These are phyloP conservation scores for Antheraea pernyi DNA, from an alignment of 1,140 invertebrate genomes.

Conservation along the genomic window DNA sequence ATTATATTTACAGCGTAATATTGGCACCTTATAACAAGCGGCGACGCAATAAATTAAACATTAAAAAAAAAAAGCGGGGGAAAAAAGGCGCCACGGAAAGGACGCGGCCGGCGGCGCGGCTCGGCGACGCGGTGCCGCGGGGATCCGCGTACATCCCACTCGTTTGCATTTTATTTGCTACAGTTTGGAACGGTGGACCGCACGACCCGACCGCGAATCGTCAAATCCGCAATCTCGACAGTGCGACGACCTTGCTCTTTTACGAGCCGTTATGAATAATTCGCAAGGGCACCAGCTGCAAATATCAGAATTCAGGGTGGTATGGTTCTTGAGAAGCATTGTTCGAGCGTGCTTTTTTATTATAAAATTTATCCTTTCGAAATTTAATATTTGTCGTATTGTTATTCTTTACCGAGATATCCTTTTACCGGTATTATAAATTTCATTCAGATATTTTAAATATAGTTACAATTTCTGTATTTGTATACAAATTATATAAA, in stretches of 20 bases:
- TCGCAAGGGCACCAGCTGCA: constrained; percentile 29
- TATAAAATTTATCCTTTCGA: neutral
- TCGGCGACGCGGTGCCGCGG: constrained; percentile 6
- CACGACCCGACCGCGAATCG: constrained; percentile 18
- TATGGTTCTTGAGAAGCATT: constrained; percentile 13
- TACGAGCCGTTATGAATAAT: constrained; percentile 44
- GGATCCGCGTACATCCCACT: constrained; percentile 57
- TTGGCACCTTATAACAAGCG: constrained; percentile 24
- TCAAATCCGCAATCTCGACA: constrained; percentile 60
- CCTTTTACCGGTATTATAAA: no score
- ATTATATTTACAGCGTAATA: constrained; percentile 22
- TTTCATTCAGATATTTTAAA: no score
- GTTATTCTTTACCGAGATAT: no score
- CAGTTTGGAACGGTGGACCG: constrained; percentile 16
- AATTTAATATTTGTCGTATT: no score
- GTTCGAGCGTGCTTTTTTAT: constrained; percentile 2
- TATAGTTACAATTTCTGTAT: no score
- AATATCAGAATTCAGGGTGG: constrained; percentile 16
- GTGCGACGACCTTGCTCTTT: constrained; percentile 58
- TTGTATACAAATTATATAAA: no score
- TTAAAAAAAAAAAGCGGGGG: constrained; percentile 16
- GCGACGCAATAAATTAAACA: constrained; percentile 23
- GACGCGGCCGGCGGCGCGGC: constrained; percentile 15
- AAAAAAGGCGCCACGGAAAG: constrained; percentile 23
- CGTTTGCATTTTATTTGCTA: constrained; percentile 39